phyloP scores from a whole-genome alignment of 2,888 invertebrate species.

The Nomada flava region DNA sequence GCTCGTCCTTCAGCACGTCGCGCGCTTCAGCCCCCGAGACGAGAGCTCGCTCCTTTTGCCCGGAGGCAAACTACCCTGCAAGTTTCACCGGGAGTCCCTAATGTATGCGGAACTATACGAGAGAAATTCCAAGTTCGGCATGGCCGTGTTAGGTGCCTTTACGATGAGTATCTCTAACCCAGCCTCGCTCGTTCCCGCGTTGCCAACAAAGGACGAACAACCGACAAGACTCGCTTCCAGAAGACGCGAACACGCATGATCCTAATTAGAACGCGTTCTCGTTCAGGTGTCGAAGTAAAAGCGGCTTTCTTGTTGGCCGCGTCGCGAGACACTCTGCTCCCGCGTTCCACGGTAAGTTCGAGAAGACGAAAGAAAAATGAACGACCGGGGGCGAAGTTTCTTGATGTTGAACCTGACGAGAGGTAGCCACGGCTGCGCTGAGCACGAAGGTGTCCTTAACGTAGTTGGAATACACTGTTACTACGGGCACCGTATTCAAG shows the following conservation, averaged over 20 bases:
- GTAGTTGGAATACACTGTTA: neutral
- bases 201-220: slow-evolving; percentile 50
- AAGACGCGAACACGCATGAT: slow-evolving; percentile 82
- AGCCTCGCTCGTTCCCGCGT: slow-evolving; percentile 43
- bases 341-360: slow-evolving; percentile 16
- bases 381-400: neutral
- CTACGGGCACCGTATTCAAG: slow-evolving; percentile 16
- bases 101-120: slow-evolving; percentile 83
- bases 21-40: slow-evolving; percentile 67
- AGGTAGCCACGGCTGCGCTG: neutral
- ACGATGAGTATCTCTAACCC: slow-evolving; percentile 68
- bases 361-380: neutral
- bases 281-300: slow-evolving; percentile 75
- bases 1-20: slow-evolving; percentile 65
- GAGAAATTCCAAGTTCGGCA: slow-evolving; percentile 81
- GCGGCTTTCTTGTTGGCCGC: slow-evolving; percentile 70
- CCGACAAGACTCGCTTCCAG: slow-evolving; percentile 63
- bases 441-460: neutral
- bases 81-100: slow-evolving; percentile 81
- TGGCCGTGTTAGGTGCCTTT: slow-evolving; percentile 75
- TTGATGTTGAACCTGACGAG: neutral
- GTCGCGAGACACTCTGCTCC: slow-evolving; percentile 49
- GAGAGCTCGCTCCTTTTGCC: slow-evolving; percentile 70
- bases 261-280: slow-evolving; percentile 83
- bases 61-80: slow-evolving; percentile 81